A percentile compares a stretch with the other conserved stretches of the same genome.
Evolutionary conservation across 2,888 invertebrate genomes (phyloP).

Genomic region (Athripsodes cinereus): DNA sequence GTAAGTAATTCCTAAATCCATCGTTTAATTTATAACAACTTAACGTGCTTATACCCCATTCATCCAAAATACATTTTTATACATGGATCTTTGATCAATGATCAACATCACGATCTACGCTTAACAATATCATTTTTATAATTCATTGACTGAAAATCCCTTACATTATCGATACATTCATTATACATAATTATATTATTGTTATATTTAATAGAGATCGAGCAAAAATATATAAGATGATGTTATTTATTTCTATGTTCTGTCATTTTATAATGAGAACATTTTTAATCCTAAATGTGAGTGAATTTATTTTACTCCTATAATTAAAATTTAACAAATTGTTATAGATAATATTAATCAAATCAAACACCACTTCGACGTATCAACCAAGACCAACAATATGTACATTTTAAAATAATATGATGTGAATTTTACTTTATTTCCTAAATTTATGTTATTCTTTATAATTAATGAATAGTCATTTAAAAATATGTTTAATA

Average conservation of each 20-base stretch:
- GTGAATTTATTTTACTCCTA: no score
- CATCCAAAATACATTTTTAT: background rate
- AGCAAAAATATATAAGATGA: background rate
- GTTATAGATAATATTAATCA: no score
- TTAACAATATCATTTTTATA: background rate
- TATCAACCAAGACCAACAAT: no score
- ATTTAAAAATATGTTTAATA: background rate
- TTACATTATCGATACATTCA: background rate
- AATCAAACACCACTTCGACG: no score
- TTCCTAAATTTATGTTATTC: no score
- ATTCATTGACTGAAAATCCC: background rate
- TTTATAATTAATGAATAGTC: background rate
- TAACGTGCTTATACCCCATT: background rate
- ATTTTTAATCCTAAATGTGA: no score
- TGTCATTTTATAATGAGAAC: no score
- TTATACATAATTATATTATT: background rate
- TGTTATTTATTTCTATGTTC: no score
- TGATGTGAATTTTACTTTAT: no score
- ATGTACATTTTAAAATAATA: no score
- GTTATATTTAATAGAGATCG: background rate
- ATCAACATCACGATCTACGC: background rate
- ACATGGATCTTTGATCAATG: no score
- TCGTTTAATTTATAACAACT: background rate
- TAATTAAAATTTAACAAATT: no score
- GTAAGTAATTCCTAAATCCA: background rate